A percentile compares a stretch with the other conserved stretches of the same genome.
Conservation (phyloP, 2,797 vertebrate species). For the Lophotriccus pileatus region DNA sequence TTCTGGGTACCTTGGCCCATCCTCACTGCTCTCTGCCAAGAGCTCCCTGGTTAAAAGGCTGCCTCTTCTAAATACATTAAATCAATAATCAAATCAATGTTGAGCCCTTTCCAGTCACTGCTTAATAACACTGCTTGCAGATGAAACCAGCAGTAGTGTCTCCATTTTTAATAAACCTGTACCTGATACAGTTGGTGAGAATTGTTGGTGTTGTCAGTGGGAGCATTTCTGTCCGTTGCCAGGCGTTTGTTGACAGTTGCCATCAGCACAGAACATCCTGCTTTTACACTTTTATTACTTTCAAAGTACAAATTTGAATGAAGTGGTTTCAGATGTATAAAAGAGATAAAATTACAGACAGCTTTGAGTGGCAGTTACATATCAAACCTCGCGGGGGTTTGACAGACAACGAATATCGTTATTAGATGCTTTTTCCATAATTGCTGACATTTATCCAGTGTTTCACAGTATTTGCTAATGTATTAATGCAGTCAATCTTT, state of each 20-base stretch:
- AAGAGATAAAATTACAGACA: constrained; percentile 83
- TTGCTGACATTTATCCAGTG: constrained; percentile 99
- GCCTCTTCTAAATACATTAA: constrained; percentile 47
- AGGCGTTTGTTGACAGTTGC: constrained; percentile 77
- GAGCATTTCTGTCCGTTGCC: constrained; percentile 66
- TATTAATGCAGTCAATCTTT: constrained; percentile 98
- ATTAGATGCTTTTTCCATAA: constrained; percentile 95
- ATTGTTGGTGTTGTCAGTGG: constrained; percentile 35
- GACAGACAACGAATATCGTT: constrained; percentile 95
- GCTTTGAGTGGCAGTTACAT: constrained; percentile 86
- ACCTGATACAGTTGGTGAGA: constrained; percentile 31
- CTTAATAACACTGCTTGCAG: constrained; percentile 58
- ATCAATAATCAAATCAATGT: constrained; percentile 66
- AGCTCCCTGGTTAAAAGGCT: constrained; percentile 51
- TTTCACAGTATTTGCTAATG: constrained; percentile 99
- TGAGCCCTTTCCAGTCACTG: constrained; percentile 37
- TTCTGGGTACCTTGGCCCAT: neutral
- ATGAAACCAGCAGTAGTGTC: constrained; percentile 11
- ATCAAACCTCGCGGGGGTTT: constrained; percentile 89
- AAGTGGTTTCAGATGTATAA: constrained; percentile 81
- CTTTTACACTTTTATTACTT: constrained; percentile 81
- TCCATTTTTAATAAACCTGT: constrained; percentile 52
- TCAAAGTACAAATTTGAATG: constrained; percentile 81
- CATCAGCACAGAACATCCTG: constrained; percentile 72
- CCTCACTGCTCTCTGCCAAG: constrained; percentile 4